Evolutionary conservation across 2,888 invertebrate genomes (phyloP).

Genomic region (Pachycephus smyrnensis): DNA sequence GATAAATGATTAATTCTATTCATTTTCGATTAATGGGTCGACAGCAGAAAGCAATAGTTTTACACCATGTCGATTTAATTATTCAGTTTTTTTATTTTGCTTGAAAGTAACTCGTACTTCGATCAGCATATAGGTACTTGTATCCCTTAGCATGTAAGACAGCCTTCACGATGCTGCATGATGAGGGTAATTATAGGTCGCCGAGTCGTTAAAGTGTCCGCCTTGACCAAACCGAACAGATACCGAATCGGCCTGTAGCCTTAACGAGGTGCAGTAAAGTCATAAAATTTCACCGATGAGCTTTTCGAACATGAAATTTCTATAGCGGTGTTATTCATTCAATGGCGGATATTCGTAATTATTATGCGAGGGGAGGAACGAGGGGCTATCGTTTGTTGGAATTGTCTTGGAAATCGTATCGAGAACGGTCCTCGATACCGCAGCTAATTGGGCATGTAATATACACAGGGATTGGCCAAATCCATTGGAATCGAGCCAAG

Average conservation of each 20-base stretch:
- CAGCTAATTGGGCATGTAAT: conserved; percentile 2
- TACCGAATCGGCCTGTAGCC: neutral
- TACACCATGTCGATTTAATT: neutral
- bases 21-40: neutral
- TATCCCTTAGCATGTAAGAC: neutral
- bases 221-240: neutral
- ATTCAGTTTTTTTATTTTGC: neutral
- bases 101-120: neutral
- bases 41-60: neutral
- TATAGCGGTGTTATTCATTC: neutral
- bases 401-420: neutral
- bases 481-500: neutral
- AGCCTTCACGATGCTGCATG: neutral
- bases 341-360: neutral
- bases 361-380: neutral
- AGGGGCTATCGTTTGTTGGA: neutral
- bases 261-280: conserved; percentile 12
- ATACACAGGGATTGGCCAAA: neutral
- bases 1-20: neutral
- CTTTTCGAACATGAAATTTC: neutral
- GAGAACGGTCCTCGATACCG: neutral
- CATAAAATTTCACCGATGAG: neutral
- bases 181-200: conserved; percentile 3
- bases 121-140: neutral
- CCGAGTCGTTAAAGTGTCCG: conserved; percentile 5